Evolutionary conservation across 1,140 invertebrate species (phyloP), one percentile per base, ranked within the genome.

Genomic region (Bombus sylvicola): DNA sequence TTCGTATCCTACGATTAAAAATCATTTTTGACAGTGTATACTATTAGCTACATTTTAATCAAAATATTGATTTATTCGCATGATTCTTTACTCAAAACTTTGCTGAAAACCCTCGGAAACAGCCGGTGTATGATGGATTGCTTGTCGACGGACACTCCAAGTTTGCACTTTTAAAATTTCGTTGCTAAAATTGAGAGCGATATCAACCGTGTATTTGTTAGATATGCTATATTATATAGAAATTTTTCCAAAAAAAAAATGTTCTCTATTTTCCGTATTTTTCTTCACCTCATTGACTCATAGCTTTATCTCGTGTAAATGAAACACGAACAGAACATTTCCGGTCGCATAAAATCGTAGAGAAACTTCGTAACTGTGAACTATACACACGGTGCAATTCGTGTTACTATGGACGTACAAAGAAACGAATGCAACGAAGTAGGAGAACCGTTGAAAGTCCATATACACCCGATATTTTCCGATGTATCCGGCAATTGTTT

Each of bases 401-500:
- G n/a, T 64, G 13, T 66, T 31, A 31, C 64, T 8, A 66, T n/a
- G n/a, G 4, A 15, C 5, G n/a, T 18, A 25, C 34, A 64, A 82
- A 64, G 71, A 64, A 75, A 82, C 31, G 37, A 75, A 59, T 53
- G 41, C 41, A 64, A 6, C 5, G 71, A 37, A 64, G 31, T 34
- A 34, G 25, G 81, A 72, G 69, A 34, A 76, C 47, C 80, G 39
- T 41, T 31, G 47, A 59, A 78, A 71, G 64, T 84, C 43, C 66
- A 79, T 80, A 34, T 10, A 73, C 68, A 66, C 53, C 57, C 76
- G 68, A 64, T 73, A 73, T 69, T 59, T 41, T 39, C 28, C 64
- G 22, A 39, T 31, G 53, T 69, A 62, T 59, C 68, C 76, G 74
- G 53, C 53, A 80, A 85, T 85, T 80, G 76, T 80, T 85, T 85